Evolutionary conservation across 64 coral and sea anemone species (phyloP), one percentile per base, ranked within the genome.

Genomic region (Montipora efflorescens): DNA sequence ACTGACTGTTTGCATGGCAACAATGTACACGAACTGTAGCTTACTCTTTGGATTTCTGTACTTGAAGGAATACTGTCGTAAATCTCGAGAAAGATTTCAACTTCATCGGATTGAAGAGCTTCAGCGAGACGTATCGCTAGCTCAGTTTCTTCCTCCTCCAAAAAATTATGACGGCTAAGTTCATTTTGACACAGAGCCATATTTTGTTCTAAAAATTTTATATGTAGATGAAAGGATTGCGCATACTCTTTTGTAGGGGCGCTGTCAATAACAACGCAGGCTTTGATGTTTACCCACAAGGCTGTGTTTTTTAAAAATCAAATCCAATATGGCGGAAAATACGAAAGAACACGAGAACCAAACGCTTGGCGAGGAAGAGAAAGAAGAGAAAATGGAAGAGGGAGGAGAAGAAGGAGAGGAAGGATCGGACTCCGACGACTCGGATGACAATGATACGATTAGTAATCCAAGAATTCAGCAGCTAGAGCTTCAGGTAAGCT

Each of bases 281-380:
- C 43, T 19, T 22, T 49, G 14, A 5, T 21, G 1, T 18, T 53
- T 79, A 84, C 96, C 96, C 96, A 98, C 0, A 75, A 89, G 73
- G 25, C 96, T 77, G 62, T 67, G 72, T 14, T 76, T 66, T 51
- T 13, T 36, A 36, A 36, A 2, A 36, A 36, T 36, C 10, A 58
- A 28, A 81, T 94, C 36, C 90, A 99, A 99, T 67, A 99, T 99
- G 98, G 98, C 95, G 98, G 98, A 99, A 83, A 92, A 95, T 86
- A 90, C 76, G 79, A 89, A 92, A 87, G 83, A 16, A 47, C 75
- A 91, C 52, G 51, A 49, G 28, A 44, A 44, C 59, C 25, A 46
- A 73, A 78, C 81, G 64, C 64, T 47, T 48, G 20, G n/a, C 2
- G 68, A 90, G 15, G 19, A 90, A 20, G 28, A 82, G n/a, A 76